Evolutionary conservation across 2,888 invertebrate species (phyloP).

Genomic region (Phania funesta): DNA sequence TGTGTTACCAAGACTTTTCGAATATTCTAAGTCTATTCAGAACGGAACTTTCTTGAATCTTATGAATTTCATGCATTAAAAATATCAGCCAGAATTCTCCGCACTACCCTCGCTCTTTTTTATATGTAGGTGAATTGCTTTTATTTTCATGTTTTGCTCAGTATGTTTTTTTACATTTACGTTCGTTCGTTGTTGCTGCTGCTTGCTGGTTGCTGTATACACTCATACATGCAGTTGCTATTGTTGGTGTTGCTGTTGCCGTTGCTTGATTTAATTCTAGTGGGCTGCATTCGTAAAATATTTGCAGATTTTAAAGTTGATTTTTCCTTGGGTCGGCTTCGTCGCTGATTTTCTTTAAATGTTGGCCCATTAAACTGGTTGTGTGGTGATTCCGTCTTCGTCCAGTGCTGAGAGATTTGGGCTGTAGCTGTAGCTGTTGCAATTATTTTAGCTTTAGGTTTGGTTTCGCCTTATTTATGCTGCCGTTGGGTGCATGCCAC

Average conservation of each 20-base stretch:
- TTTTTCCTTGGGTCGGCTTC: slow-evolving; percentile 59
- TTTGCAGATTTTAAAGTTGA: slow-evolving; percentile 62
- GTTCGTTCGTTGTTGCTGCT: slow-evolving; percentile 8
- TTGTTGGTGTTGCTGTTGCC: not conserved
- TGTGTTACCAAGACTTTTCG: too few relatives aligned
- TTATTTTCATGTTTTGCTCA: slow-evolving; percentile 32
- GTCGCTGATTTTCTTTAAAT: slow-evolving; percentile 49
- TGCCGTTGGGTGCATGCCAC: slow-evolving; percentile 48
- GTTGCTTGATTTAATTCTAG: slow-evolving; percentile 52
- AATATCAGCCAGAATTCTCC: not conserved
- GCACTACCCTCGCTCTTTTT: slow-evolving; percentile 34
- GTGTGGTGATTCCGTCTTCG: slow-evolving; percentile 42
- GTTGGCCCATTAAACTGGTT: slow-evolving; percentile 62
- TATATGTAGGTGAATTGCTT: slow-evolving; percentile 36
- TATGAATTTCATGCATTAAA: not conserved
- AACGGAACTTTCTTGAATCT: too few relatives aligned
- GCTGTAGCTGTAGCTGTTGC: slow-evolving; percentile 5
- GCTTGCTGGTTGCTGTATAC: not conserved
- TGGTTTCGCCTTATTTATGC: slow-evolving; percentile 6
- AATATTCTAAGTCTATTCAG: too few relatives aligned
- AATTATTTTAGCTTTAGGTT: not conserved
- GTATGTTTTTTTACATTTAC: slow-evolving; percentile 33
- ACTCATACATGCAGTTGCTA: not conserved
- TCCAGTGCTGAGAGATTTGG: slow-evolving; percentile 17
- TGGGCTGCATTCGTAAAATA: slow-evolving; percentile 67